Evolutionary conservation across 2,113 vertebrate genomes (phyloP), one percentile per base, ranked within the genome.

Genomic region (Spermophilus dauricus): DNA sequence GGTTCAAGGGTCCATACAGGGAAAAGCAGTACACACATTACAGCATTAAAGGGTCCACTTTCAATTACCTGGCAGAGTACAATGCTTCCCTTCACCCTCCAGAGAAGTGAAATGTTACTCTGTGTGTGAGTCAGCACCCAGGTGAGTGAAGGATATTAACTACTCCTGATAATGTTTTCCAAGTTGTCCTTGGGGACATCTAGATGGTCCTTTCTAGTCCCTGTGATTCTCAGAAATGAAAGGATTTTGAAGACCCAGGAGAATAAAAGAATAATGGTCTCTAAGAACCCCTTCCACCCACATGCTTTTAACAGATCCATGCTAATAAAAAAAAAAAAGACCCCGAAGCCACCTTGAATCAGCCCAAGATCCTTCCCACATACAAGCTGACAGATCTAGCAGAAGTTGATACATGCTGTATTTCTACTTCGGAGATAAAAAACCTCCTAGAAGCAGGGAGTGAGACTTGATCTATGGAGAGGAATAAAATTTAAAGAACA

Each of bases 211-310:
- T 39, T 78, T 65, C 75, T 22, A 28, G 56, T 32, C 17, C 83
- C 82, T 61, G 37, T 93, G 89, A 85, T 72, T 94, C 95, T 93
- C 58, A 82, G 48, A 87, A 96, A 30, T 82, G 28, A 75, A 92
- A 85, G 48, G 34, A 89, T 81, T 95, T 95, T 94, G 87, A 83
- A 92, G 22, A 89, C 26, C 48, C 51, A 6, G 14, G 72, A 88
- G 58, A 93, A 84, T 58, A 69, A 94, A 94, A 73, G 72, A 92
- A 30, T 86, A 61, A 45, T 0, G 3, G 56, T 63, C 28, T 77
- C 56, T 18, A 22, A 63, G 84, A 92, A 86, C 63, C 28, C 51
- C n/a, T 95, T 70, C 81, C 39, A 61, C 61, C 69, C 45, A 61
- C 65, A 69, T 14, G 26, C 30, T 89, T 97, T 32, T 92, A 80